phyloP scores from a whole-genome alignment of 2,113 vertebrate species.

The Hemiprocne comata region DNA sequence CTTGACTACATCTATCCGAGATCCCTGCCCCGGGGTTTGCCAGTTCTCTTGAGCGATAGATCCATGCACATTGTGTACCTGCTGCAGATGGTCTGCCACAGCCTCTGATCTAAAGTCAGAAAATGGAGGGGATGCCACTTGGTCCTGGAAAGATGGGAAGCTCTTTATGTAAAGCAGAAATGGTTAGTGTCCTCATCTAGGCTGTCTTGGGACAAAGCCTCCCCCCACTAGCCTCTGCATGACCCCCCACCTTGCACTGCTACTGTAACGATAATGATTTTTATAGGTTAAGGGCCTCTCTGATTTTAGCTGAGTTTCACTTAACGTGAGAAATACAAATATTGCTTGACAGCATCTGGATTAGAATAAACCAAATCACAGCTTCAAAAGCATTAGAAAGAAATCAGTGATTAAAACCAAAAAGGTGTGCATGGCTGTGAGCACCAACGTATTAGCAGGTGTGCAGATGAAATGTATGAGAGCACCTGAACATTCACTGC shows the following conservation, averaged over 20 bases:
- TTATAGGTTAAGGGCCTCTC: not conserved
- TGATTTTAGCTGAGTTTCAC: not conserved
- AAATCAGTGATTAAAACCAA: not conserved
- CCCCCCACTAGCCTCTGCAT: not conserved
- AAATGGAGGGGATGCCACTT: fast-evolving
- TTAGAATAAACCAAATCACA: not conserved
- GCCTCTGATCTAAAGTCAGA: not conserved
- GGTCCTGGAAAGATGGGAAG: not conserved
- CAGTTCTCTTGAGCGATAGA: not conserved
- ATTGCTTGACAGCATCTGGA: not conserved
- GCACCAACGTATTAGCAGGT: not conserved
- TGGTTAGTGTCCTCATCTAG: fast-evolving
- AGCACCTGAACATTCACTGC: not conserved
- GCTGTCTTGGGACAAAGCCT: not conserved
- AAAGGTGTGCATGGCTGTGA: not conserved
- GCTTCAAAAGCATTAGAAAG: not conserved
- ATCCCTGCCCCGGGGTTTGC: not conserved
- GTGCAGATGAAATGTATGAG: fast-evolving
- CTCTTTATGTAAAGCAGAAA: not conserved
- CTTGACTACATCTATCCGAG: not conserved
- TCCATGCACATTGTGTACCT: fast-evolving
- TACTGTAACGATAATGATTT: fast-evolving
- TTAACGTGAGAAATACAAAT: not conserved
- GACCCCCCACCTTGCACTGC: fast-evolving
- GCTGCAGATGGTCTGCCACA: not conserved